Evolutionary conservation across 2,888 invertebrate genomes (phyloP), one percentile per base, ranked within the genome.

Genomic region (Dolichomitus sp.): DNA sequence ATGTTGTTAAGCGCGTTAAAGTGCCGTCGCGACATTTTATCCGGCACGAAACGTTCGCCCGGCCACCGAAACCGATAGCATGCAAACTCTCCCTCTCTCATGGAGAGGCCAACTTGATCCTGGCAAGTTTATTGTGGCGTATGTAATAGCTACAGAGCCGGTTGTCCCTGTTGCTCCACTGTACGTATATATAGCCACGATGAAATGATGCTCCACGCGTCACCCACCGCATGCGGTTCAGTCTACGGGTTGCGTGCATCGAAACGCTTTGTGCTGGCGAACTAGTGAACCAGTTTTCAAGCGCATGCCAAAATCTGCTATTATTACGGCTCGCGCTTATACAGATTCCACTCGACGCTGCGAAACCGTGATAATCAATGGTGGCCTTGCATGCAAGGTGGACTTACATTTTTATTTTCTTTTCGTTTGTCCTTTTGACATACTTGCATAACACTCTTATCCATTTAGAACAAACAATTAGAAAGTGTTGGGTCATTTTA

Each of bases 1-100:
- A 89, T 87, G 87, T 89, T 88, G 87, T 89, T 89, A 84, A 86
- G 83, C 84, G 85, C 76, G 87, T 80, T 84, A 84, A 85, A 87
- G 84, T 88, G 86, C 78, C 76, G 85, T 83, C 69, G 63, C 80
- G 61, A 73, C 76, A 75, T 83, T 83, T 83, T 80, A 83, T 80
- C 80, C 57, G 63, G 63, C 73, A 37, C 61, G n/a, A 37, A 12
- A 37, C 33, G 33, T 50, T 33, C 23, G 63, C 48, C 40, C 42
- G 48, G 37, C 45, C 66, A 57, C 50, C 66, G 48, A 73, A 66
- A 76, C 68, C 37, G 45, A 72, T 76, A 57, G 73, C 48, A 50
- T 61, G 76, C 68, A 73, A 73, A 69, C 77, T 76, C 74, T 33
- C 27, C 4, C 54, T 66, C 74, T 52, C 42, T 27, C 57, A 48